Percentiles rank a stretch among this genome's conserved stretches.
phyloP scores from a whole-genome alignment of 2,888 invertebrate species.

The Phrixothrix hirtus region DNA sequence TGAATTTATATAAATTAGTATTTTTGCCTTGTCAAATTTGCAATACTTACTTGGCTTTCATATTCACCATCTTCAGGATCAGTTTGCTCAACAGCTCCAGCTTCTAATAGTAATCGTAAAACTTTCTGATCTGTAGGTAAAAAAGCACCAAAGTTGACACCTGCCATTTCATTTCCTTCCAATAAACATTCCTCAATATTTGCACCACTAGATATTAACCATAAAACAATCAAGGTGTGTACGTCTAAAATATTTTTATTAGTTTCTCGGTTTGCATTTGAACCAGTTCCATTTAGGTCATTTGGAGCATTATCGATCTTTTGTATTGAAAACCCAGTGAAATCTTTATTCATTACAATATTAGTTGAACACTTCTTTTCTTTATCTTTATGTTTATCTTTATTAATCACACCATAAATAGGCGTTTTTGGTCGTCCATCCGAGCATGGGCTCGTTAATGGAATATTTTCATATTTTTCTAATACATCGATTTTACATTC shows the following conservation, averaged over 20 bases:
- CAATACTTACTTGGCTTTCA: slow-evolving; percentile 55
- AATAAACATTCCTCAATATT: slow-evolving; percentile 64
- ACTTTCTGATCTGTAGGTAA: slow-evolving; percentile 71
- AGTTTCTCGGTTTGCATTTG: slow-evolving; percentile 7
- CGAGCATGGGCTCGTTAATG: slow-evolving; percentile 43
- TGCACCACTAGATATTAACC: slow-evolving; percentile 74
- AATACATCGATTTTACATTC: slow-evolving; percentile 38
- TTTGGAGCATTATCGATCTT: slow-evolving; percentile 22
- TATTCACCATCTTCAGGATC: slow-evolving; percentile 56
- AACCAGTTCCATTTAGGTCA: slow-evolving; percentile 21
- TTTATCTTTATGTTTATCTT: slow-evolving; percentile 28
- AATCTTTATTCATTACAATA: slow-evolving; percentile 30
- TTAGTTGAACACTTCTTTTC: slow-evolving; percentile 18
- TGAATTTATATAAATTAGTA: too few relatives aligned
- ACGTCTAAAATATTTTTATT: slow-evolving; percentile 56
- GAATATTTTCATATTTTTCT: slow-evolving; percentile 36
- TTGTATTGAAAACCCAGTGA: slow-evolving; percentile 15
- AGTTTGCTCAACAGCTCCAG: slow-evolving; percentile 66
- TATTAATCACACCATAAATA: slow-evolving; percentile 51
- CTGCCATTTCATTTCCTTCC: slow-evolving; percentile 54
- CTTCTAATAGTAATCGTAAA: slow-evolving; percentile 73
- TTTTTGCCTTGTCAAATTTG: too few relatives aligned
- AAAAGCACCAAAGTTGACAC: slow-evolving; percentile 61
- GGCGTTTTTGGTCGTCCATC: slow-evolving; percentile 42
- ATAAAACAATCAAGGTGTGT: slow-evolving; percentile 72